A percentile compares a stretch with the other conserved stretches of the same genome.
These are phyloP conservation scores for Pseudorasbora parva DNA, from an alignment of 2,113 vertebrate genomes.

Conservation along the genomic window DNA sequence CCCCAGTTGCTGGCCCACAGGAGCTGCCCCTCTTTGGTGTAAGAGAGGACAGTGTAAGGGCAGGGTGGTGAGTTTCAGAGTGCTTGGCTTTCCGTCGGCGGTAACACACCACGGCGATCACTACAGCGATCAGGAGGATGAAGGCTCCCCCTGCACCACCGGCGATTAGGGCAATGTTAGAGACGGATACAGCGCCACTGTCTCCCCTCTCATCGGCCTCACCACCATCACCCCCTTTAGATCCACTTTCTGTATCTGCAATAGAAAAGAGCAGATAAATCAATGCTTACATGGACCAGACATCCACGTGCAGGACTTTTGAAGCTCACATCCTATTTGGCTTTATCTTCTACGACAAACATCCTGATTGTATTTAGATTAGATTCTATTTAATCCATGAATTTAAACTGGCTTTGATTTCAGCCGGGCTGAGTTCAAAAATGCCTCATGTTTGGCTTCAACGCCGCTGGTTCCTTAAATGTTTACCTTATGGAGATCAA, in stretches of 20 bases:
- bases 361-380: background rate
- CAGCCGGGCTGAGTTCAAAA: background rate
- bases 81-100: constrained; percentile 76
- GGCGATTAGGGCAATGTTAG: constrained; percentile 76
- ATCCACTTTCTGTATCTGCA: constrained; percentile 24
- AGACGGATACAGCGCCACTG: constrained; percentile 70
- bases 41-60: constrained; percentile 70
- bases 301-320: background rate
- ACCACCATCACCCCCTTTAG: constrained; percentile 13
- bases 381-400: background rate
- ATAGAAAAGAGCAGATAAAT: constrained; percentile 15
- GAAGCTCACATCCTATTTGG: background rate
- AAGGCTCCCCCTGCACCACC: constrained; percentile 76
- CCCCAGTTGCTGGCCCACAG: constrained; percentile 30
- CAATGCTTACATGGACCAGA: background rate
- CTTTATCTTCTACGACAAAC: constrained; percentile 9
- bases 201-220: constrained; percentile 57
- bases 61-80: constrained; percentile 78
- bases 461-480: background rate
- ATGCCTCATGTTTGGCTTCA: background rate
- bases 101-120: constrained; percentile 76
- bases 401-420: constrained; percentile 24
- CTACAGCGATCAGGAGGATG: constrained; percentile 74
- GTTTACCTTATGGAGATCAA: constrained; percentile 17
- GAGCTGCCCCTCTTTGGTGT: constrained; percentile 55